phyloP scores from a whole-genome alignment of 2,113 vertebrate species.

The Seriola rivoliana region DNA sequence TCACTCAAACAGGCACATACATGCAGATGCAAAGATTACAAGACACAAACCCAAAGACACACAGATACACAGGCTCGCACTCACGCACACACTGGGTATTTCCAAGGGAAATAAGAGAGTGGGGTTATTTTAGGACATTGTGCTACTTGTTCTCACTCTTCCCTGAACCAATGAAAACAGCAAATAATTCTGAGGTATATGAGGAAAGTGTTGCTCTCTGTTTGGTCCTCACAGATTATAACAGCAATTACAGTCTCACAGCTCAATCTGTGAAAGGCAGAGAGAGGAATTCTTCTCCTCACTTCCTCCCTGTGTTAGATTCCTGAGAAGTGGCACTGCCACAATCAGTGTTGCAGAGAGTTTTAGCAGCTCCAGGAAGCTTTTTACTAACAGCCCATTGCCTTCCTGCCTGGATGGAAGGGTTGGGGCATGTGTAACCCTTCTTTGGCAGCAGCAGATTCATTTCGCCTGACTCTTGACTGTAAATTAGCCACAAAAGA shows the following conservation, averaged over 20 bases:
- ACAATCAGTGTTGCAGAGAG: constrained; percentile 16
- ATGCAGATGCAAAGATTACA: constrained; percentile 43
- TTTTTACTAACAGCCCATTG: constrained; percentile 59
- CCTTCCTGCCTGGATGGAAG: constrained; percentile 72
- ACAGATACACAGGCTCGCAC: constrained; percentile 8
- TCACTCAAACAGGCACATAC: constrained; percentile 44
- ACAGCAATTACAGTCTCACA: constrained; percentile 35
- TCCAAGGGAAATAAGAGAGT: constrained; percentile 71
- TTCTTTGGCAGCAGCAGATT: constrained; percentile 61
- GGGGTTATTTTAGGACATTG: constrained; percentile 56
- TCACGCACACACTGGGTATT: constrained; percentile 66
- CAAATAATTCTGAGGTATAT: constrained; percentile 19
- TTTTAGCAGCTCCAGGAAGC: constrained; percentile 56
- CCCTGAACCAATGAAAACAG: constrained; percentile 40
- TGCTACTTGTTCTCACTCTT: constrained; percentile 36
- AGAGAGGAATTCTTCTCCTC: constrained; percentile 65
- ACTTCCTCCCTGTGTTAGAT: constrained; percentile 57
- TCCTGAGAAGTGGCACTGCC: constrained; percentile 17
- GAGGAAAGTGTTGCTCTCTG: constrained; percentile 13
- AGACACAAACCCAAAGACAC: constrained; percentile 7
- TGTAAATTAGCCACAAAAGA: constrained; percentile 54
- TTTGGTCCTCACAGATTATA: constrained; percentile 27
- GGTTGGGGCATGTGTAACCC: constrained; percentile 39
- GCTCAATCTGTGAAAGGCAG: constrained; percentile 48
- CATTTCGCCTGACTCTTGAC: constrained; percentile 58